Base-by-base conservation (phyloP, 1,140 invertebrate genomes). In the Hyposmocoma kahamanoa region DNA sequence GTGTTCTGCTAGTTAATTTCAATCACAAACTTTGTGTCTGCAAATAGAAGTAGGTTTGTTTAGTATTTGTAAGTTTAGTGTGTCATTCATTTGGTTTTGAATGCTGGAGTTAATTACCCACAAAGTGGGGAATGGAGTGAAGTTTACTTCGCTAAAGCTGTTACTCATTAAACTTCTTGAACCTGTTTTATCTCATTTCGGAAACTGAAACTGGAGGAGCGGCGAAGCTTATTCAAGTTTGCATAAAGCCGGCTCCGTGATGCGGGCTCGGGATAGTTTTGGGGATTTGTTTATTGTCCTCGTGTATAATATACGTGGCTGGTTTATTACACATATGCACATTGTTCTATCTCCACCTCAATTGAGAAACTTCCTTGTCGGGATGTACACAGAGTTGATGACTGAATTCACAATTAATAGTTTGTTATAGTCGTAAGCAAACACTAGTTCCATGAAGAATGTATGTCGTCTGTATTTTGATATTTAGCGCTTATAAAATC, bases 111-210 rank as follows among this genome's bases (percentile, higher is more conserved):
- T 68, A 72, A 68, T 69, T 69, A 59, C 42, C 56, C 58, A 65
- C 61, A 56, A 66, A 63, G 47, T 47, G 55, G 42, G 24, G 47
- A 65, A 36, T 47, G 43, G 57, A 53, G 11, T 56, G 42, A 70
- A 70, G 54, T 72, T 72, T 58, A 61, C 53, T 55, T 54, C 42
- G 46, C 47, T 48, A 53, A 68, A 68, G 54, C 62, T 60, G 60
- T 65, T 65, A 61, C 60, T 74, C 63, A 67, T 71, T 69, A 62
- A 72, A 72, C 53, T 72, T 67, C 67, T 64, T 64, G 59, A 65
- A 62, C 60, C 65, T 71, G 64, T 68, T 70, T 75, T 67, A 72
- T 70, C 69, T 68, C 57, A 67, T 70, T 69, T 65, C 50, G 50
- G 64, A 57, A 54, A 60, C 56, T 69, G 57, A 54, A 62, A 57